Conservation (phyloP, 2,797 vertebrate genomes). For the Mormyrus proboscirostris region DNA sequence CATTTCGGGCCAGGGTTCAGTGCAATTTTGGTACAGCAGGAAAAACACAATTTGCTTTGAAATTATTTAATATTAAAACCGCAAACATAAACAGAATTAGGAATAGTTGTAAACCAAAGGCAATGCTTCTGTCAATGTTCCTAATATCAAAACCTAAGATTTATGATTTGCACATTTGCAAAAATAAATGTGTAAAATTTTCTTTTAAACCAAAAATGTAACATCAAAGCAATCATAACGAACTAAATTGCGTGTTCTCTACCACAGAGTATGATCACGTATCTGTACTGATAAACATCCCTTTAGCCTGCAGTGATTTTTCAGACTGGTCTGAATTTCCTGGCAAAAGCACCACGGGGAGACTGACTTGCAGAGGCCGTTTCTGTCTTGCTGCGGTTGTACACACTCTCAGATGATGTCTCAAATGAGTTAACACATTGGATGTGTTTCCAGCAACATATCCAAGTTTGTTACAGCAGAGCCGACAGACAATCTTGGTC, state of each 20-base stretch:
- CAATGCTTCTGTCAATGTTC: neutral
- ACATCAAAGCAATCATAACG: neutral
- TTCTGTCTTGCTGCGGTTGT: neutral
- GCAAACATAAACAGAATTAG: neutral
- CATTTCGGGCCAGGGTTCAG: neutral
- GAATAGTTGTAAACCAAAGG: neutral
- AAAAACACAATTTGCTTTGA: neutral
- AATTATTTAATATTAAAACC: neutral
- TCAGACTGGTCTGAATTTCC: neutral
- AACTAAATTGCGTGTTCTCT: neutral
- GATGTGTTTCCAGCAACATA: neutral
- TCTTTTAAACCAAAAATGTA: neutral
- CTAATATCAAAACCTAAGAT: neutral
- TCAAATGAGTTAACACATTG: neutral
- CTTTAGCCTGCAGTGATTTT: neutral
- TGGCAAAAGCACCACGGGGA: neutral
- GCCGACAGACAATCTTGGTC: neutral
- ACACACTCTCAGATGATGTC: neutral
- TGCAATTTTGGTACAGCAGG: neutral
- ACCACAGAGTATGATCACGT: neutral
- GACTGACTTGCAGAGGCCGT: neutral
- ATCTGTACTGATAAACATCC: neutral
- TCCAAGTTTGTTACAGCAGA: neutral
- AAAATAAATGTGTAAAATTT: neutral
- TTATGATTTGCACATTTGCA: neutral